Conservation (phyloP, 2,888 invertebrate species). For the Mamestra brassicae region DNA sequence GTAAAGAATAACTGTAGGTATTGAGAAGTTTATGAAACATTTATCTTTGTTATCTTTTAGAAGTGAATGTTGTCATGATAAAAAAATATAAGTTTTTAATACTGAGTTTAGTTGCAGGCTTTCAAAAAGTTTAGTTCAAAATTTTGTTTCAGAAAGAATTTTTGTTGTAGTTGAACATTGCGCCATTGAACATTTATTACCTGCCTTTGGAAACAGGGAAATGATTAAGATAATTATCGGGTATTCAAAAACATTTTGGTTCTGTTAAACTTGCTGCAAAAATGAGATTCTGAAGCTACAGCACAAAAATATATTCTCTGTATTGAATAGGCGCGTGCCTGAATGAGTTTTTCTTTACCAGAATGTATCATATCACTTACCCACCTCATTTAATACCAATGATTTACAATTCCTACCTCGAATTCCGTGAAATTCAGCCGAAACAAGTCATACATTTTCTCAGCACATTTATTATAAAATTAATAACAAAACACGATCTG, state of each 20-base stretch:
- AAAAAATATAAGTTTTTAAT: neutral
- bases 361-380: constrained; percentile 38
- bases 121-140: neutral
- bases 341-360: constrained; percentile 18
- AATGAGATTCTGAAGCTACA: neutral
- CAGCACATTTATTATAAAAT: constrained; percentile 67
- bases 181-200: no score
- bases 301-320: neutral
- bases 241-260: neutral
- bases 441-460: constrained; percentile 56
- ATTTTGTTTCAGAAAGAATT: no score
- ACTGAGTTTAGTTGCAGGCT: neutral
- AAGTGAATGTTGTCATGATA: neutral
- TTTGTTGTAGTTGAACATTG: neutral
- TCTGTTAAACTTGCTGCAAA: neutral
- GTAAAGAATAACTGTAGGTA: neutral
- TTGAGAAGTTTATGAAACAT: no score
- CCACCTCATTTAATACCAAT: constrained; percentile 30
- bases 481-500: constrained; percentile 59
- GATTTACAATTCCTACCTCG: constrained; percentile 53
- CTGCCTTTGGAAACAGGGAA: no score
- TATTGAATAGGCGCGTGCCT: no score
- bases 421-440: constrained; percentile 21
- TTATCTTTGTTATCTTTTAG: neutral
- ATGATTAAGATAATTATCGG: no score